These are phyloP conservation scores for Gortyna flavago DNA, from an alignment of 2,888 invertebrate genomes.

Conservation along the genomic window DNA sequence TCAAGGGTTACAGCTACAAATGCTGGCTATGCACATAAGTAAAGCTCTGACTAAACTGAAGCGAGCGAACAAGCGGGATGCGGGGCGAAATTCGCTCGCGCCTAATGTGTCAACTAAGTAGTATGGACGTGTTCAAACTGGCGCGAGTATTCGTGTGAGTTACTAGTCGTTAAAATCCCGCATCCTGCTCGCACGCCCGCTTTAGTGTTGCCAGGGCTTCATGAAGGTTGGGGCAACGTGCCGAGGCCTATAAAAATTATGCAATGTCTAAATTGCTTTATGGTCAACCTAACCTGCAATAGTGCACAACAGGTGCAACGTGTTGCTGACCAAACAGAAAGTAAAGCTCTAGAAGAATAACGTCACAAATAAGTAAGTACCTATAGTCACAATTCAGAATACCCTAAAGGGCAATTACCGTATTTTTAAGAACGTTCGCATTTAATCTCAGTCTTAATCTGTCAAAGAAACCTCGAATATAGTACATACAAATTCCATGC, in stretches of 20 bases:
- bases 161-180: neutral
- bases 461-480: neutral
- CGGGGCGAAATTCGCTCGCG: neutral
- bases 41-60: neutral
- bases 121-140: neutral
- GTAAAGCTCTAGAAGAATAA: neutral
- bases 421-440: neutral
- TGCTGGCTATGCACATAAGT: neutral
- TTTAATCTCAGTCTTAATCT: no score
- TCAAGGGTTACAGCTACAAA: neutral
- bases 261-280: neutral
- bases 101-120: no score
- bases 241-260: neutral
- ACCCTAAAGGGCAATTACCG: neutral
- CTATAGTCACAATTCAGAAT: neutral
- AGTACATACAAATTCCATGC: neutral
- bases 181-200: neutral
- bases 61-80: neutral
- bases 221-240: neutral
- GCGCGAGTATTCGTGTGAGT: neutral
- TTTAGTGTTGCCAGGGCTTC: neutral
- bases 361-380: neutral
- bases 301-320: neutral
- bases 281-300: neutral
- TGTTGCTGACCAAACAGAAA: neutral